Conservation (phyloP, 2,888 invertebrate genomes). For the Carterocephalus palaemon region DNA sequence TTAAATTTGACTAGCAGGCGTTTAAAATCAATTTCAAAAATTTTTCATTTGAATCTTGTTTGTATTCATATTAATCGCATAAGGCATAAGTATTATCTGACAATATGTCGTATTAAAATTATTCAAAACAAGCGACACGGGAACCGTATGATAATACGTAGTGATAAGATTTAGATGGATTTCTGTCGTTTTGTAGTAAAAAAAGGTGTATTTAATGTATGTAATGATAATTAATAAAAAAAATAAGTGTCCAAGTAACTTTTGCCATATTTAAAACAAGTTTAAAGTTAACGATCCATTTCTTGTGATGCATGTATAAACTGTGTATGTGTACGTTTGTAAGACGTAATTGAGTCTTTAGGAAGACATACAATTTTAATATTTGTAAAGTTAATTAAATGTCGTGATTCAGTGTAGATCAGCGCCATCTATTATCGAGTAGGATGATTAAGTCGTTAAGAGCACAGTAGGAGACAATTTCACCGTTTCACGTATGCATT, state of each 20-base stretch:
- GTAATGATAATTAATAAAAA: constrained; percentile 4
- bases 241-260: constrained; percentile 40
- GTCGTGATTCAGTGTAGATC: not conserved
- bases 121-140: constrained; percentile 4
- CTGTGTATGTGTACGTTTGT: not conserved
- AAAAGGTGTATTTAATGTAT: constrained; percentile 6
- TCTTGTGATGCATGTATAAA: constrained; percentile 9
- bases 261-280: constrained; percentile 49
- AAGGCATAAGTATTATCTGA: constrained; percentile 5
- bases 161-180: constrained; percentile 15
- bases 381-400: not conserved
- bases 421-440: too few species aligned
- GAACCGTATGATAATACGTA: constrained; percentile 4
- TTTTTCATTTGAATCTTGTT: too few species aligned
- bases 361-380: not conserved
- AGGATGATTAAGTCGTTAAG: too few species aligned
- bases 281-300: constrained; percentile 15
- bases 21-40: too few species aligned
- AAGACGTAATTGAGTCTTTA: not conserved
- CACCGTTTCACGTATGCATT: too few species aligned
- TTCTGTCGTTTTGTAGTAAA: constrained; percentile 13
- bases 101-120: not conserved
- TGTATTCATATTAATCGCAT: too few species aligned
- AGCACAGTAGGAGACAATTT: too few species aligned
- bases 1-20: not conserved